These are phyloP conservation scores for Elymnias hypermnestra DNA, from an alignment of 1,140 invertebrate species.

Conservation along the genomic window DNA sequence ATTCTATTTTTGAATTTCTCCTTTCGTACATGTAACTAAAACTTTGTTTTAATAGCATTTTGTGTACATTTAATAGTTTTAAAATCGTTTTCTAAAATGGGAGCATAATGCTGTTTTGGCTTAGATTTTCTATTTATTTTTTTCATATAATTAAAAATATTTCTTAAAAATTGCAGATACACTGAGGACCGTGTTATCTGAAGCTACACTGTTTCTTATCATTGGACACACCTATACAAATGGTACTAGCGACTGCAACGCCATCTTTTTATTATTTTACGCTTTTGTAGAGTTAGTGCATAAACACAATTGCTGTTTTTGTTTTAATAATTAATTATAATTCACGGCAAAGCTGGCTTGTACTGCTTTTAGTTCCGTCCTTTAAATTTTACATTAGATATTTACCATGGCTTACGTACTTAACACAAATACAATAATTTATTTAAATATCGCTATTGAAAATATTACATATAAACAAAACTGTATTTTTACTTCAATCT, in stretches of 20 bases:
- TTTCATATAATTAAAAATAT: slow-evolving; percentile 19
- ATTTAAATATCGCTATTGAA: too few species aligned
- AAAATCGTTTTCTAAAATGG: neutral
- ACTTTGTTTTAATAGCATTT: slow-evolving; percentile 3
- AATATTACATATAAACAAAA: too few species aligned
- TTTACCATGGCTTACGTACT: too few species aligned
- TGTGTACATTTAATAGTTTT: too few species aligned
- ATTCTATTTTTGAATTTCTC: slow-evolving; percentile 3
- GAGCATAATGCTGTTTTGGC: neutral
- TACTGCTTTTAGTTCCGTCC: too few species aligned
- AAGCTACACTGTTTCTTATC: slow-evolving; percentile 28
- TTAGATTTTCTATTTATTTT: slow-evolving; percentile 13
- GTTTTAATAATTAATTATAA: too few species aligned
- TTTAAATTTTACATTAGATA: too few species aligned
- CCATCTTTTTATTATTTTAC: slow-evolving; percentile 17
- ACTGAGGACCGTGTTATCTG: slow-evolving; percentile 40
- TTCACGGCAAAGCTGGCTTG: too few species aligned
- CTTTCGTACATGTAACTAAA: slow-evolving; percentile 1
- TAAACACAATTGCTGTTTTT: neutral
- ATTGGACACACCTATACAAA: slow-evolving; percentile 31
- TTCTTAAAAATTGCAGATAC: slow-evolving; percentile 39
- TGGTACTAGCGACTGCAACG: slow-evolving; percentile 26
- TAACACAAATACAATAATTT: too few species aligned
- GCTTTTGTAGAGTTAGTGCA: slow-evolving; percentile 7
- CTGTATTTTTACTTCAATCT: too few species aligned